These are phyloP conservation scores for Andrena bucephala DNA, from an alignment of 2,888 invertebrate genomes.

Conservation along the genomic window DNA sequence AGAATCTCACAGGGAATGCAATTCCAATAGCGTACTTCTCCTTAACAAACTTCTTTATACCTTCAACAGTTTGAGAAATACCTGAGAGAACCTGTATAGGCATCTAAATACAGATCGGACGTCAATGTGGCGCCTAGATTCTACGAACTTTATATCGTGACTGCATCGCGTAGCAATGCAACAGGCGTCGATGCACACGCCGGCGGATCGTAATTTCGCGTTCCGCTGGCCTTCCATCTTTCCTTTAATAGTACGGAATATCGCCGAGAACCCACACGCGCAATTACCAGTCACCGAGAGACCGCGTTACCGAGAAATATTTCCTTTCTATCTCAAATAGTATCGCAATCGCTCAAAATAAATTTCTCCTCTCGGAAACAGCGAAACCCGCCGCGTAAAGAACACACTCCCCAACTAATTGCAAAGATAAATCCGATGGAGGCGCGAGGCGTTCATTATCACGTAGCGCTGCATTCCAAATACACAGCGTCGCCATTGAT, in stretches of 20 bases:
- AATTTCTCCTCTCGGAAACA: neutral
- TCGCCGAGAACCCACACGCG: neutral
- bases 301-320: neutral
- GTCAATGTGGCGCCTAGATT: slow-evolving; percentile 16
- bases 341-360: neutral
- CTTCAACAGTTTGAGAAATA: no score
- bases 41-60: no score
- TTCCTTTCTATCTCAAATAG: neutral
- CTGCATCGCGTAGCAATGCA: slow-evolving; percentile 22
- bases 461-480: neutral
- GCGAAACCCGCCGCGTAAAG: neutral
- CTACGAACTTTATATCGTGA: slow-evolving; percentile 7
- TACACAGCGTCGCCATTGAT: slow-evolving; percentile 62
- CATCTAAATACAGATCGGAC: neutral
- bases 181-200: slow-evolving; percentile 18
- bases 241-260: slow-evolving; percentile 22
- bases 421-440: neutral
- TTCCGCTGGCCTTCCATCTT: neutral
- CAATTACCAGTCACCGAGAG: neutral
- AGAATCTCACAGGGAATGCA: no score
- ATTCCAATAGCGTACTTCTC: no score
- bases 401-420: neutral
- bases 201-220: neutral
- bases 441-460: slow-evolving; percentile 9
- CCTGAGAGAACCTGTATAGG: neutral